Conservation (phyloP, 2,888 invertebrate species). For the Vanessa cardui region DNA sequence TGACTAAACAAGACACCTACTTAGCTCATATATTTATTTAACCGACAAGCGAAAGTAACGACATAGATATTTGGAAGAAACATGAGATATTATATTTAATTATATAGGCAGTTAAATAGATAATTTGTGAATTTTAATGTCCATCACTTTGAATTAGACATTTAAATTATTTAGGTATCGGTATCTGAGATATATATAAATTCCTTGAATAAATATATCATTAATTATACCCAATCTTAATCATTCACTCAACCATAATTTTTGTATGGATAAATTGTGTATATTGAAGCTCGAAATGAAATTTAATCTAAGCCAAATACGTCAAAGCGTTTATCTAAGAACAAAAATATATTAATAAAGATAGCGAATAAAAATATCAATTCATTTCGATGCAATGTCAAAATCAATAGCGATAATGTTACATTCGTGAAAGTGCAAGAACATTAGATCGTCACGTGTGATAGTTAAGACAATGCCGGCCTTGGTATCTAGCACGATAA, state of each 20-base stretch:
- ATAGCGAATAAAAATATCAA: neutral
- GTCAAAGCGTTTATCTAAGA: too few relatives aligned
- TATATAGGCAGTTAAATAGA: too few relatives aligned
- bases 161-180: neutral
- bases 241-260: too few relatives aligned
- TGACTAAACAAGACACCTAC: too few relatives aligned
- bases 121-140: too few relatives aligned
- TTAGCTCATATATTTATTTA: too few relatives aligned
- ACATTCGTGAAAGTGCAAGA: constrained; percentile 58
- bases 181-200: neutral
- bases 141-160: neutral
- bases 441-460: constrained; percentile 56
- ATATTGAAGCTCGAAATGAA: too few relatives aligned
- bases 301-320: too few relatives aligned
- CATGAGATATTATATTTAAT: too few relatives aligned
- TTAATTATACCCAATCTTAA: neutral
- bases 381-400: constrained; percentile 19
- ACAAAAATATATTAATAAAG: neutral
- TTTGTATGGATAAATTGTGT: neutral
- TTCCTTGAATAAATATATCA: neutral
- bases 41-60: too few relatives aligned
- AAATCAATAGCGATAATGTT: constrained; percentile 41
- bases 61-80: too few relatives aligned
- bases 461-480: constrained; percentile 65
- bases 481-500: constrained; percentile 57